Base-by-base conservation (phyloP, 2,888 invertebrate species). In the Andrena praecox region DNA sequence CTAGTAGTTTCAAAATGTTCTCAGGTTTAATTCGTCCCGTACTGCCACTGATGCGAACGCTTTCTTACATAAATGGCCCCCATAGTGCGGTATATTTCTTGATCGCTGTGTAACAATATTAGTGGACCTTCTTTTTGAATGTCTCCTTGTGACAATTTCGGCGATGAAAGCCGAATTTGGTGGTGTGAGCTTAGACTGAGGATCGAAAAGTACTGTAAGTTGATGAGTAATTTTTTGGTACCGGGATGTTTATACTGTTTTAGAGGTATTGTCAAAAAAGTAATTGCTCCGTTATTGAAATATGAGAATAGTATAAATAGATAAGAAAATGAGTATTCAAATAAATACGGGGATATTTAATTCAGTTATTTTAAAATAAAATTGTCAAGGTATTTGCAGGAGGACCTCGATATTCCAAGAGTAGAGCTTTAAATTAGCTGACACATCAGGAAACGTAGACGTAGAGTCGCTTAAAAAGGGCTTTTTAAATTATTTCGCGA, bases 1-100 rank as follows among this genome's bases (percentile, higher is more conserved):
- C 60, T 72, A 71, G 52, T 80, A 77, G 74, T 72, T 74, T 80
- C 70, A 83, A 42, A 85, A 85, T 74, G 80, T 77, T 79, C 75
- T 56, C 72, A 42, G 72, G 56, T 75, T 75, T 70, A 73, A 69
- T 67, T 69, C 35, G 66, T 64, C 52, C 33, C 52, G 24, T 33
- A 50, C 68, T 54, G 48, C 66, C 60, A 59, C 4, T 29, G 54
- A 31, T 48, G 62, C 31, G 27, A 29, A 54, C 29, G 35, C n/a
- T 35, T 72, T 50, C 50, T 24, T 48, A 70, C 52, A 74, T 72
- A 68, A 52, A 31, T 24, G 59, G 35, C 16, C 27, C 3, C 50
- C 27, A 6, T 12, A 20, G 52, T 54, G 2, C n/a, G 59, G n/a
- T 2, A 7, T 16, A 60, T 59, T 59, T 16, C 29, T 16, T 16